Evolutionary conservation across 2,888 invertebrate genomes (phyloP), one percentile per base, ranked within the genome.

Genomic region (Strigamia maritima): DNA sequence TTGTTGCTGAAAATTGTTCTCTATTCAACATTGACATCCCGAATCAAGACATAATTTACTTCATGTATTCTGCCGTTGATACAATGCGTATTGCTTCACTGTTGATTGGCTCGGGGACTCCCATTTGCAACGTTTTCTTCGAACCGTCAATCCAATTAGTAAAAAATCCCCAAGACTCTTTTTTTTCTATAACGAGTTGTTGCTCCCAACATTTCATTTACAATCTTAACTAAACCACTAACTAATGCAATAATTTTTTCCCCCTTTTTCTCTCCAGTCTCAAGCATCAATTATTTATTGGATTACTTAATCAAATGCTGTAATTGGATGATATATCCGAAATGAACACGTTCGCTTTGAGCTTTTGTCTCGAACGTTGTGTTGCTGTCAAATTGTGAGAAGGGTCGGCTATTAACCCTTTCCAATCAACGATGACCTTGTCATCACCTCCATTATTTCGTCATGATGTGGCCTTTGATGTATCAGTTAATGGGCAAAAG

Each of bases 391-490:
- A 49, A 49, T 49, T 19, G 49, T 49, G 49, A 49, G 49, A 49
- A 49, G 49, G 49, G 49, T 49, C 49, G 49, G 14, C 49, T 49
- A 49, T 49, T 49, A 49, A 49, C 49, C 49, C 49, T 49, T 49
- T 49, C 16, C 49, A 49, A 49, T 49, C 49, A 49, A 19, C 49
- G 49, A 49, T 49, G 49, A 49, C 49, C 49, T 49, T 19, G 49
- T 49, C 49, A 49, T 49, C 49, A 49, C 49, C 49, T 49, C 49
- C 49, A 49, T 49, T 49, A 49, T 49, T 49, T 49, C 49, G 49
- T 49, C 49, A 49, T 49, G 49, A 49, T 2, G 49, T 49, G 49
- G 49, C 49, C 49, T 49, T 49, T 49, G 49, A 49, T 49, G 49
- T 49, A 49, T 49, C 19, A 49, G 49, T 49, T 49, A 49, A 49